phyloP scores from a whole-genome alignment of 2,888 invertebrate genomes.

The Villa cingulata region DNA sequence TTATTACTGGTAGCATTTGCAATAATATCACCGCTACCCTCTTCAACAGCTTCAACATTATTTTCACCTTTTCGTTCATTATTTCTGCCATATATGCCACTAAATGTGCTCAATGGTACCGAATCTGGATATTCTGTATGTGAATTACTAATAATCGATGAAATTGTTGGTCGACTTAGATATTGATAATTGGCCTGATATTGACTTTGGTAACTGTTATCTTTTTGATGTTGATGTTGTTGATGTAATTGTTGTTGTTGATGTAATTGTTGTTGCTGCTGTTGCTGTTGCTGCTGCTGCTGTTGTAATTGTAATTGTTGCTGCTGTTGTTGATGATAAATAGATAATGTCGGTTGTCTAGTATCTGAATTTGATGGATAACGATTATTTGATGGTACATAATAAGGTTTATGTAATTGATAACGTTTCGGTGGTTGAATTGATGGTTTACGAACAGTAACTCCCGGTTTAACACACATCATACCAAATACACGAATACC shows the following conservation, averaged over 20 bases:
- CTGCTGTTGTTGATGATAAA: slow-evolving; percentile 7
- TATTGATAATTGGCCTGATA: slow-evolving; percentile 31
- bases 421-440: slow-evolving; percentile 33
- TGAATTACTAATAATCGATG: slow-evolving; percentile 15
- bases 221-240: slow-evolving; percentile 20
- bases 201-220: slow-evolving; percentile 23
- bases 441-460: slow-evolving; percentile 31
- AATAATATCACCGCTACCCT: slow-evolving; percentile 11
- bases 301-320: slow-evolving; percentile 21
- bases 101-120: slow-evolving; percentile 25
- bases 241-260: slow-evolving; percentile 17
- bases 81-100: slow-evolving; percentile 31
- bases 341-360: neutral
- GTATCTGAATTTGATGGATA: slow-evolving; percentile 19
- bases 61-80: slow-evolving; percentile 32
- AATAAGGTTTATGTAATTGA: slow-evolving; percentile 33
- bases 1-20: slow-evolving; percentile 5
- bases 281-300: slow-evolving; percentile 8
- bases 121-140: slow-evolving; percentile 27
- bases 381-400: slow-evolving; percentile 22
- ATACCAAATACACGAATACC: slow-evolving; percentile 88
- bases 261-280: slow-evolving; percentile 21
- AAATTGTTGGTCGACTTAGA: slow-evolving; percentile 31
- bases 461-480: slow-evolving; percentile 65
- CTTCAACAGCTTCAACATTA: slow-evolving; percentile 17